Evolutionary conservation across 2,797 vertebrate species (phyloP).

Genomic region (Erpetoichthys calabaricus): DNA sequence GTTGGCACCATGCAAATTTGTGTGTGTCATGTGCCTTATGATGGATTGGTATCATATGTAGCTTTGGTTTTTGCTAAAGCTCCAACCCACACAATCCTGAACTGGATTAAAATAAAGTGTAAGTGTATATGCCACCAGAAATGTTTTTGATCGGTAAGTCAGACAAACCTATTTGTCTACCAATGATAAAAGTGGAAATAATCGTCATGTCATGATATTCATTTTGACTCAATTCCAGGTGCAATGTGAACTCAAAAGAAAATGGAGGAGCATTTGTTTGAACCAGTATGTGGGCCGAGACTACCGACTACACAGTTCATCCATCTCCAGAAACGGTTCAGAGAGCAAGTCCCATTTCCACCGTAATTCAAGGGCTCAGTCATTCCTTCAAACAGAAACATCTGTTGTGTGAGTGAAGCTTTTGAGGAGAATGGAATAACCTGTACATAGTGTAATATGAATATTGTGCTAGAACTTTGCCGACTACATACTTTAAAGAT

Average conservation of each 20-base stretch:
- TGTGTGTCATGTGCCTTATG: too few relatives aligned
- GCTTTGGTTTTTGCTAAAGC: too few relatives aligned
- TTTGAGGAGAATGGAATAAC: too few relatives aligned
- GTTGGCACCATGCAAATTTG: too few relatives aligned
- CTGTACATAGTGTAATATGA: too few relatives aligned
- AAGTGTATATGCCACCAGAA: background rate
- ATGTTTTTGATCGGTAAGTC: background rate
- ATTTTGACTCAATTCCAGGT: constrained; percentile 49
- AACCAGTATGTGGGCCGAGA: constrained; percentile 46
- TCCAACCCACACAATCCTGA: too few relatives aligned
- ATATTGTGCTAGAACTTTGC: too few relatives aligned
- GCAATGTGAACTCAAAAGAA: constrained; percentile 72
- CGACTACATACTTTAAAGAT: too few relatives aligned
- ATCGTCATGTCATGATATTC: background rate
- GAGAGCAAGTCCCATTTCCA: constrained; percentile 47
- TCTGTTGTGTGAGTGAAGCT: constrained; percentile 51
- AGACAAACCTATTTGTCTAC: too few relatives aligned
- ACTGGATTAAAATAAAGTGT: too few relatives aligned
- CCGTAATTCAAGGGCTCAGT: constrained; percentile 58
- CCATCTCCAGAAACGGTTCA: constrained; percentile 49
- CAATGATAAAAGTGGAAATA: too few relatives aligned
- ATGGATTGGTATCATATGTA: too few relatives aligned
- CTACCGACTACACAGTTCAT: constrained; percentile 45
- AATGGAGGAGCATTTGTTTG: constrained; percentile 59
- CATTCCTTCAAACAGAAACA: constrained; percentile 83